Base-by-base conservation (phyloP, 2,113 vertebrate genomes). In the Carollia perspicillata region DNA sequence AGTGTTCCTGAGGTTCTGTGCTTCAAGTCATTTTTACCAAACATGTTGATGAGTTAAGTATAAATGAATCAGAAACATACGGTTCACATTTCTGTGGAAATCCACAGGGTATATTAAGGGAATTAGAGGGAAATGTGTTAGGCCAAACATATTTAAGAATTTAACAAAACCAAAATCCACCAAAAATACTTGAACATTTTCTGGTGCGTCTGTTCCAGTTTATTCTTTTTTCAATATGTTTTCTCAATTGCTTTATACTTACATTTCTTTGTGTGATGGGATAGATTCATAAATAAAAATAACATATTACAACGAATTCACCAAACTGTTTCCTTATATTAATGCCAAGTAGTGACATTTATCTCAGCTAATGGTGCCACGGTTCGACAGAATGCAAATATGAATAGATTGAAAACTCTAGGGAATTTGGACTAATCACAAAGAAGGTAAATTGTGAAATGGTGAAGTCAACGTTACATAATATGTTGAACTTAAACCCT, bases 1-100 rank as follows among this genome's bases (percentile, higher is more conserved):
- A 87, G 65, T 44, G 79, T 72, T 94, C 94, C 37, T 35, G 55
- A 96, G 91, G 85, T 86, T 95, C 95, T 87, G 94, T 79, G 94
- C 86, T 96, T 95, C 93, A 95, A 86, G 94, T 96, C 60, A 81
- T 91, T 96, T 80, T 91, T 96, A 94, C 93, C 86, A 94, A 97
- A 98, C 95, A 97, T 96, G 96, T 97, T 97, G 97, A 97, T 97
- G 97, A 98, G 96, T 97, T 97, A 97, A 97, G 85, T 96, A 89
- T 94, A 97, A 98, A 96, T 87, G 95, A 97, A 97, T 97, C 94
- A 94, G 97, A 97, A 97, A 97, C 97, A 97, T 94, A 97, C 37
- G 96, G 96, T 97, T 98, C 93, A 81, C 79, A 97, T 98, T 98
- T 97, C 91, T 97, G 89, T 96, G 89, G 94, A 98, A 97, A 97